Evolutionary conservation across 2,797 vertebrate genomes (phyloP).

Genomic region (Esox lucius): DNA sequence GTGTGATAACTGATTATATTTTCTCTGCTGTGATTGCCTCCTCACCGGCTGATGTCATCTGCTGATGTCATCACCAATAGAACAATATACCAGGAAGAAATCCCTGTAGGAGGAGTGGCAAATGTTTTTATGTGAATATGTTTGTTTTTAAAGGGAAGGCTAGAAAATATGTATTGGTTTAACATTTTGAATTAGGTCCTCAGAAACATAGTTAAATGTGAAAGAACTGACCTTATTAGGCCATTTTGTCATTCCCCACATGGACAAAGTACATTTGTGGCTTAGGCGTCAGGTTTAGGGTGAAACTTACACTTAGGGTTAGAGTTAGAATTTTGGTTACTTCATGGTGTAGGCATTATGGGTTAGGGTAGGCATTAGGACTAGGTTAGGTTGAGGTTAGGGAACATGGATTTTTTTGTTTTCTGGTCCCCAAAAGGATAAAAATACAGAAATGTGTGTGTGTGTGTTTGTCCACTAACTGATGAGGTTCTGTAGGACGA

Average conservation of each 20-base stretch:
- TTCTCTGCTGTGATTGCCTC: slow-evolving; percentile 29
- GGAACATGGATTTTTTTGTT: no score
- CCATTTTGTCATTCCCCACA: no score
- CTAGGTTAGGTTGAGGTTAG: no score
- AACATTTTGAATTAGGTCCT: no score
- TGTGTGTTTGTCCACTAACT: slow-evolving; percentile 24
- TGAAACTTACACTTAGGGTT: no score
- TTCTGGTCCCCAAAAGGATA: neutral
- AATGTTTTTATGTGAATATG: neutral
- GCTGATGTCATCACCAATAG: slow-evolving; percentile 37
- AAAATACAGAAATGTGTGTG: neutral
- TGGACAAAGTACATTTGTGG: no score
- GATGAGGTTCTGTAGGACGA: slow-evolving; percentile 32
- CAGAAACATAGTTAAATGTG: no score
- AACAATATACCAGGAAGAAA: slow-evolving; percentile 4
- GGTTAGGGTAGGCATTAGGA: no score
- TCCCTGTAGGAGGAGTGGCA: slow-evolving; percentile 21
- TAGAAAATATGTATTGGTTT: neutral
- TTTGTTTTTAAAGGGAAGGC: neutral
- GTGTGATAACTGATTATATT: slow-evolving; percentile 44
- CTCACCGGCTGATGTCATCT: slow-evolving; percentile 45
- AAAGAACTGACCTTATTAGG: no score
- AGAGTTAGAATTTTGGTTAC: no score
- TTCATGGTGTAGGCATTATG: no score
- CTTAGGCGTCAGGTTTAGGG: no score